These are phyloP conservation scores for Apostichopus parvimensis DNA, from an alignment of 35 echinoderm and acorn worm genomes.

Conservation along the genomic window DNA sequence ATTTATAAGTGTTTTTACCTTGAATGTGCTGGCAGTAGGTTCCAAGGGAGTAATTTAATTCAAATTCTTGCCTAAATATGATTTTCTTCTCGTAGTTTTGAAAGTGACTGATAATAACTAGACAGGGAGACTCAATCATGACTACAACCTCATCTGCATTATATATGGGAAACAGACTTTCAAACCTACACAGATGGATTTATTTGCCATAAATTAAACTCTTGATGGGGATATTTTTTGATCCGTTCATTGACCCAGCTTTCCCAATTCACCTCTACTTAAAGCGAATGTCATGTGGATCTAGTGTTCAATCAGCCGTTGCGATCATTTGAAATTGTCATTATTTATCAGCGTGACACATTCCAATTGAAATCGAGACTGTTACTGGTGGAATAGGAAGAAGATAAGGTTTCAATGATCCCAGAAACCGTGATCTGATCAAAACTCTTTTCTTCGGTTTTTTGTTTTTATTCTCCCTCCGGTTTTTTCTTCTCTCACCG, in stretches of 20 bases:
- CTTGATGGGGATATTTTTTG: not conserved
- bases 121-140: no score
- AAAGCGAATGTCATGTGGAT: not conserved
- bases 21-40: not conserved
- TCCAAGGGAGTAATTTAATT: no score
- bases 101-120: no score
- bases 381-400: not conserved
- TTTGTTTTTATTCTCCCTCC: not conserved
- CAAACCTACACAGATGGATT: no score
- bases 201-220: not conserved
- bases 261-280: not conserved
- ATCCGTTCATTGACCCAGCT: not conserved
- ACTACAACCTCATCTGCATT: no score
- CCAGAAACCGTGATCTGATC: not conserved
- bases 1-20: not conserved
- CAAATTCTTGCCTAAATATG: no score
- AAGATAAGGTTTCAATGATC: not conserved
- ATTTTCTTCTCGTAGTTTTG: no score
- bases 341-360: slow-evolving; percentile 12
- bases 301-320: not conserved
- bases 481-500: not conserved
- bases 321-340: not conserved
- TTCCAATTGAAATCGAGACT: slow-evolving; percentile 6
- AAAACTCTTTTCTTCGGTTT: no score
- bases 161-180: no score